Evolutionary conservation across 1,140 invertebrate genomes (phyloP).

Genomic region (Macrobrachium nipponense): DNA sequence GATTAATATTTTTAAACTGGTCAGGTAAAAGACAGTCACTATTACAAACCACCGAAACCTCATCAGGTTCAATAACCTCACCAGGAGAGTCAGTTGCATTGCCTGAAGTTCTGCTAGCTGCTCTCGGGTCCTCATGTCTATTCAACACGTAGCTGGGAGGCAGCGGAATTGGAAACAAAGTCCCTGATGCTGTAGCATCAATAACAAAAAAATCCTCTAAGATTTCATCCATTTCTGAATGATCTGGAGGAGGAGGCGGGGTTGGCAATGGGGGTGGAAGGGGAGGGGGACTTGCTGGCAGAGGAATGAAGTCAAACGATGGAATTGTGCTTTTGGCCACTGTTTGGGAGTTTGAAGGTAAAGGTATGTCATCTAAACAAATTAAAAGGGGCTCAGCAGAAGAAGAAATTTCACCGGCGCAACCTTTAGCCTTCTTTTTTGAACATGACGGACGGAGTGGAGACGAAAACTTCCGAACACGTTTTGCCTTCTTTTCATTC

Average conservation of each 20-base stretch:
- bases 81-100: not conserved
- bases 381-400: not conserved
- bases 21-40: too few species aligned
- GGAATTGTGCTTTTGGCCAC: not conserved
- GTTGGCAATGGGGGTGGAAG: not conserved
- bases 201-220: constrained; percentile 21
- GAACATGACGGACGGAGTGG: too few species aligned
- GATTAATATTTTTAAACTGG: too few species aligned
- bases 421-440: too few species aligned
- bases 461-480: too few species aligned
- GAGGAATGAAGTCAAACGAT: constrained; percentile 17
- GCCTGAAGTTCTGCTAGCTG: not conserved
- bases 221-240: not conserved
- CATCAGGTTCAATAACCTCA: too few species aligned
- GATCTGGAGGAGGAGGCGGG: not conserved
- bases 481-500: too few species aligned
- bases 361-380: not conserved
- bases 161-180: not conserved
- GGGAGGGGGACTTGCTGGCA: not conserved
- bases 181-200: constrained; percentile 22
- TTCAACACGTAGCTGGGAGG: not conserved
- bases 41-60: too few species aligned
- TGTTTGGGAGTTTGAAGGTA: not conserved
- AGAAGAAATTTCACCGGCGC: too few species aligned
- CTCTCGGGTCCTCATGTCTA: not conserved